These are phyloP conservation scores for Akabosia matsudoensis DNA, from an alignment of 1,140 invertebrate genomes.

Conservation along the genomic window DNA sequence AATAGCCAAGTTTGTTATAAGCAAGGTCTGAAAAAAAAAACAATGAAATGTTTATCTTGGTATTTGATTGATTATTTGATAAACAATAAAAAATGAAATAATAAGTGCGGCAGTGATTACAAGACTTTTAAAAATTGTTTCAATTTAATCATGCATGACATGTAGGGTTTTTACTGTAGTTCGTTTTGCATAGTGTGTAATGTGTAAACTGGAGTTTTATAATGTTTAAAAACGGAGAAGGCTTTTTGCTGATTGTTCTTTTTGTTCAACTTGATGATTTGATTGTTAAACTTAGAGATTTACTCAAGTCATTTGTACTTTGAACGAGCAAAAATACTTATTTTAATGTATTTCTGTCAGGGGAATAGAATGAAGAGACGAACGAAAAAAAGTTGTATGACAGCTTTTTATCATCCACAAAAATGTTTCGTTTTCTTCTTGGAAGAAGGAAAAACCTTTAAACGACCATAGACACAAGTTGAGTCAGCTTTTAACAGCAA, in stretches of 20 bases:
- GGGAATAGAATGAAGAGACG: too few relatives aligned
- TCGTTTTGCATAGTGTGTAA: not conserved
- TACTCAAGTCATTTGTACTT: not conserved
- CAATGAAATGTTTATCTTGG: not conserved
- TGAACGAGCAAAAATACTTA: not conserved
- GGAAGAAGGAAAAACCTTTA: not conserved
- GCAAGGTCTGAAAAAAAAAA: not conserved
- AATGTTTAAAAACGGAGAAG: not conserved
- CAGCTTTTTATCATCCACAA: conserved; percentile 9
- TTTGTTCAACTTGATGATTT: not conserved
- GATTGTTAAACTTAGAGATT: not conserved
- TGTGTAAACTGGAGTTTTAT: not conserved
- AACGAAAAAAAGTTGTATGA: conserved; percentile 17
- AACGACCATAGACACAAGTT: too few relatives aligned
- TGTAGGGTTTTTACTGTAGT: not conserved
- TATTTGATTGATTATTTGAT: conserved; percentile 20
- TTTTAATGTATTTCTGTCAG: not conserved
- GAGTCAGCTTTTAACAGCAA: not conserved
- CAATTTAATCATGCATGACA: not conserved
- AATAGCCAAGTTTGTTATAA: too few relatives aligned
- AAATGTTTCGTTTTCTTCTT: not conserved
- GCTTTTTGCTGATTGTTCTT: not conserved
- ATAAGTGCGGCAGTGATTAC: not conserved
- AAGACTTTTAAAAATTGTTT: not conserved
- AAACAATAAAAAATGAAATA: conserved; percentile 10